Percentiles rank a stretch among this genome's conserved stretches.
phyloP scores from a whole-genome alignment of 1,140 invertebrate genomes.

The Conus betulinus region DNA sequence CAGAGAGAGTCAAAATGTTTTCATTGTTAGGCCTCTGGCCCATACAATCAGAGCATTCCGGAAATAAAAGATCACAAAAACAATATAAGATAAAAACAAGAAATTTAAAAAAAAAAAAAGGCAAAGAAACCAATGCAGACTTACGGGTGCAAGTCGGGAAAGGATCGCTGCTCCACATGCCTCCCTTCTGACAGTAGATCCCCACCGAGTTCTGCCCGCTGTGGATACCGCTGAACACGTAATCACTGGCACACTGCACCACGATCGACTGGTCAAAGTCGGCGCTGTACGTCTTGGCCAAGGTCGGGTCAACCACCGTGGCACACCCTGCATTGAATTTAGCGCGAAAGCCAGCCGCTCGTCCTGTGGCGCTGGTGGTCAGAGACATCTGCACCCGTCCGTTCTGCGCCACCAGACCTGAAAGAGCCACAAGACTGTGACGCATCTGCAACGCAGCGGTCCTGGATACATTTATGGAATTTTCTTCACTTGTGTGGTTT shows the following conservation, averaged over 20 bases:
- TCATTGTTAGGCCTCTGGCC: too few relatives aligned
- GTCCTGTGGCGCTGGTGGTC: slow-evolving; percentile 43
- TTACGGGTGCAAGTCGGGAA: slow-evolving; percentile 49
- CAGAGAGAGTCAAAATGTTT: too few relatives aligned
- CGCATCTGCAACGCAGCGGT: too few relatives aligned
- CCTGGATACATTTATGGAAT: too few relatives aligned
- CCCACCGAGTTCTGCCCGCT: slow-evolving; percentile 24
- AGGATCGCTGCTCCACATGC: slow-evolving; percentile 38
- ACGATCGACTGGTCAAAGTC: slow-evolving; percentile 17
- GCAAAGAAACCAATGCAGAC: not conserved
- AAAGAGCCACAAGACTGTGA: too few relatives aligned
- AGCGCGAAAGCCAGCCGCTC: slow-evolving; percentile 43
- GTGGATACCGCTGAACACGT: slow-evolving; percentile 32
- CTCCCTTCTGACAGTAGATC: slow-evolving; percentile 39
- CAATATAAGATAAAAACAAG: not conserved
- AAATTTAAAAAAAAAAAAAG: not conserved
- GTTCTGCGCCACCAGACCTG: not conserved
- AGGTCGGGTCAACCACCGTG: slow-evolving; percentile 26
- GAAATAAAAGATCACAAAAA: too few relatives aligned
- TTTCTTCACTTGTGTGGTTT: too few relatives aligned
- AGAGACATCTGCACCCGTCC: slow-evolving; percentile 37
- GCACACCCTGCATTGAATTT: slow-evolving; percentile 44
- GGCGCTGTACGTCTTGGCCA: slow-evolving; percentile 5
- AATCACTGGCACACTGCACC: slow-evolving; percentile 41
- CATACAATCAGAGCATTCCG: too few relatives aligned